Percentiles rank a stretch among this genome's conserved stretches.
Evolutionary conservation across 2,888 invertebrate species (phyloP).

Genomic region (Toxonevra muliebris): DNA sequence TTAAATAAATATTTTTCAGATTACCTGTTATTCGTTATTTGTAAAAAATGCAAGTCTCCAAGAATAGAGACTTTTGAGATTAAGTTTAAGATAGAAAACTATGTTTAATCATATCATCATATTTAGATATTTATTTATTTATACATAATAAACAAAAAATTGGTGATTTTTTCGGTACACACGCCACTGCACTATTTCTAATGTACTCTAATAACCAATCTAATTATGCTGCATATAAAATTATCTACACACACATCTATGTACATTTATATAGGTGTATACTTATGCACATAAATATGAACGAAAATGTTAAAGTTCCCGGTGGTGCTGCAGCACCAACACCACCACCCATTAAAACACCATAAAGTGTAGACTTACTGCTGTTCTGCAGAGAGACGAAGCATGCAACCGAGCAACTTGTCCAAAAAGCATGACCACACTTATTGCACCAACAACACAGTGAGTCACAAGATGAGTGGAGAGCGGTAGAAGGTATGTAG

Average conservation of each 20-base stretch:
- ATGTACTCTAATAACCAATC: slow-evolving; percentile 28
- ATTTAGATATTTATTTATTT: no score
- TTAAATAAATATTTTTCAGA: no score
- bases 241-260: slow-evolving; percentile 17
- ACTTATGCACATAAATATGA: background rate
- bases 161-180: no score
- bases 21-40: no score
- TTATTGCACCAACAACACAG: slow-evolving; percentile 7
- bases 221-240: slow-evolving; percentile 34
- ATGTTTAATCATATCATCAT: no score
- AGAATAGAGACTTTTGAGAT: no score
- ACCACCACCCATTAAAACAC: background rate
- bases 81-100: no score
- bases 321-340: background rate
- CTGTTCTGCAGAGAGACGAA: slow-evolving; percentile 9
- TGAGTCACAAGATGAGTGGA: background rate
- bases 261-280: background rate
- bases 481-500: background rate
- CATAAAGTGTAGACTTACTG: background rate
- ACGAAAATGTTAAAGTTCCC: background rate
- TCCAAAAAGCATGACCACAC: slow-evolving; percentile 27
- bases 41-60: no score
- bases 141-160: no score
- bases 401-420: slow-evolving; percentile 23
- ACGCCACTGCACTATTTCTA: background rate